Evolutionary conservation across 2,888 invertebrate species (phyloP), one percentile per base, ranked within the genome.

Genomic region (Hirtodrosophila duncani): DNA sequence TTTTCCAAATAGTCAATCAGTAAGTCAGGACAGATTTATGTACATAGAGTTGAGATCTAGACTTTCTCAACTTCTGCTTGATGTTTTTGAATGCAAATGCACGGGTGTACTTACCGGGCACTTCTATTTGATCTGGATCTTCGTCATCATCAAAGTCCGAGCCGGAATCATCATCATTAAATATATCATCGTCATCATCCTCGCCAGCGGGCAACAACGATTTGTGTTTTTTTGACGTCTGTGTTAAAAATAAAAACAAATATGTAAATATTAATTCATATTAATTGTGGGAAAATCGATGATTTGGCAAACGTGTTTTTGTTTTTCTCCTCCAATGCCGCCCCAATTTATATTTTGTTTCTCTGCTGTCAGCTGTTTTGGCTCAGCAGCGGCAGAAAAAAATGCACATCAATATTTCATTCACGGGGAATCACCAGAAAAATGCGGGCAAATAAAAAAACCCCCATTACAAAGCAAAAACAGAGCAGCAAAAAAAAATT

Each of bases 121-220:
- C 95, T 90, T 95, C 94, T 87, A 95, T 92, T 88, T 93, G 94
- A 86, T 96, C 96, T 48, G 96, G 96, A 89, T 96, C 96, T 75
- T 94, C 95, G 85, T 94, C 94, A 77, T 94, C 94, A 84, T 94
- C 94, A 81, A 94, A 94, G 84, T 94, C 94, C 21, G 90, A 91
- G 30, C 89, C 91, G 26, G 90, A 90, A 74, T 90, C 89, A 70
- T 89, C 89, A 53, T 89, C 89, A 63, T 86, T 82, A 58, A 89
- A 88, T 69, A 58, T 58, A 26, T 89, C 89, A 57, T 88, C 88
- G 49, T 86, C 83, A 60, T 90, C 88, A 49, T 86, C 83, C 60
- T 90, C 88, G 50, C 87, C 88, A 60, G 31, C 43, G 37, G 63
- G 69, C 20, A 78, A 67, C 13, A 63, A 53, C n/a, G 21, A 30